phyloP scores from a whole-genome alignment of 2,797 vertebrate genomes.

The Erethizon dorsatum region DNA sequence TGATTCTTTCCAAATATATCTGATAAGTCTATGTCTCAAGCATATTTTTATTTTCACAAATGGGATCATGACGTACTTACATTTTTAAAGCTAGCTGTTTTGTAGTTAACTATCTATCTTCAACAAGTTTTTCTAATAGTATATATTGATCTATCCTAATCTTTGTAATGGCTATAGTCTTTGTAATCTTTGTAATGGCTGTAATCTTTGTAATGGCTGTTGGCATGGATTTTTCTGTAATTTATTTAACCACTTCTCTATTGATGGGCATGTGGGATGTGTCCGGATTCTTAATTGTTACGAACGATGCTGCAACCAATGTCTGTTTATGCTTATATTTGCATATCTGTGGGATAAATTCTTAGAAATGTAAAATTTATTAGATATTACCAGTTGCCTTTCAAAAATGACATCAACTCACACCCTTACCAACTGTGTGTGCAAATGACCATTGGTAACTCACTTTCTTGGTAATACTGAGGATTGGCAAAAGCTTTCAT shows the following conservation, averaged over 20 bases:
- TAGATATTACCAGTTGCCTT: neutral
- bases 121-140: constrained; percentile 33
- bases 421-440: neutral
- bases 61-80: neutral
- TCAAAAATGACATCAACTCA: neutral
- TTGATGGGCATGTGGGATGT: neutral
- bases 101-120: neutral
- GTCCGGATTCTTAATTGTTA: neutral
- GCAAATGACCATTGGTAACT: neutral
- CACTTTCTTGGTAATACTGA: neutral
- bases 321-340: constrained; percentile 26
- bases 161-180: neutral
- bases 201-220: neutral
- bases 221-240: constrained; percentile 38
- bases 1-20: constrained; percentile 38
- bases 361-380: neutral
- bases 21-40: neutral
- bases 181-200: constrained; percentile 1
- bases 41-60: constrained; percentile 30
- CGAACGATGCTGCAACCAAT: neutral
- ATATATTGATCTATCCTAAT: neutral
- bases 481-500: neutral
- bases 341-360: neutral
- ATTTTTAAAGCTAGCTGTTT: neutral
- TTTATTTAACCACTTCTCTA: constrained; percentile 55